Evolutionary conservation across 2,888 invertebrate genomes (phyloP), one percentile per base, ranked within the genome.

Genomic region (Taenaris catops): DNA sequence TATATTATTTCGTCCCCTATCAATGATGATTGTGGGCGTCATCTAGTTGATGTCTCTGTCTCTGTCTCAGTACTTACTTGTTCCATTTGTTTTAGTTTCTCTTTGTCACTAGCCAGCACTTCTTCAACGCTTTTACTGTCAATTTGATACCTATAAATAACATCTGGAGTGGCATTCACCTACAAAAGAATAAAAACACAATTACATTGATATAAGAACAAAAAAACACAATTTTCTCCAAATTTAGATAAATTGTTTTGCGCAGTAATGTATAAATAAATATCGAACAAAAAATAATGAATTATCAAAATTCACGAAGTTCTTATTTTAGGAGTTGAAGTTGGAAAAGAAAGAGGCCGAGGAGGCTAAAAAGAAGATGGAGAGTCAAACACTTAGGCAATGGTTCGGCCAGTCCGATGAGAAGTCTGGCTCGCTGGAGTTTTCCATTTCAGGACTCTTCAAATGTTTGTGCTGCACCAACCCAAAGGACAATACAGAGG

Each of bases 381-480:
- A 95, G 53, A 91, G 92, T 47, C 93, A 93, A 55, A 93, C 93
- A n/a, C 69, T 96, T 29, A 68, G 93, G 31, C 92, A 93, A 24
- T 94, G 93, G 62, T 84, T 95, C 63, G 92, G 91, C 16, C 91
- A 91, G 10, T 88, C 91, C 0, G 89, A 90, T 1, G 94, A 94
- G 44, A 94, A 93, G 41, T 93, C 93, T 54, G 96, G 96, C 0
- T 93, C 95, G 0, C 88, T 96, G 35, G 96, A 96, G 68, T 91
- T 95, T 49, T 93, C 94, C 0, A 76, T 96, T 11, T 92, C 96
- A 2, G 96, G 96, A 0, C 79, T 97, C 1, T 96, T 96, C 83
- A 93, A 93, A 34, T 94, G 95, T 54, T 91, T 96, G 88, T 90
- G 96, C 42, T 97, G 96, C 63, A 96, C 96, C 0, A 95, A 96